Evolutionary conservation across 2,888 invertebrate genomes (phyloP).

Genomic region (Tipula vernalis): DNA sequence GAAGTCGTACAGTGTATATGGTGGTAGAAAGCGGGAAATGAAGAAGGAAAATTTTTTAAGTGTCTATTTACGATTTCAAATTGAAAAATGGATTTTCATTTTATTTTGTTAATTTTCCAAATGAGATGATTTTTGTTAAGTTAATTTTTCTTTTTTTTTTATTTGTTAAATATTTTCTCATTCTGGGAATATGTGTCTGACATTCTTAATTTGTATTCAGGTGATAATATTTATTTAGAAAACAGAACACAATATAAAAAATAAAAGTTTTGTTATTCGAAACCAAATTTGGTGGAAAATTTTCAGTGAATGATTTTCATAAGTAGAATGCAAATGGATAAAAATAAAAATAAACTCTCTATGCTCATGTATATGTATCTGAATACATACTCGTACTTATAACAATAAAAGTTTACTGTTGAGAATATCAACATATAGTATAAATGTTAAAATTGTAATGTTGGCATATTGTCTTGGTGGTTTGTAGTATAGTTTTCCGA

Average conservation of each 20-base stretch:
- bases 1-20: neutral
- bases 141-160: neutral
- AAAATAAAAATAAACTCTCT: neutral
- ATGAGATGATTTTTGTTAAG: neutral
- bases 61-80: slow-evolving; percentile 4
- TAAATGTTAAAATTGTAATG: neutral
- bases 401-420: neutral
- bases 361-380: neutral
- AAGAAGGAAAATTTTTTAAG: neutral
- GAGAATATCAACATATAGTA: neutral
- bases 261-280: neutral
- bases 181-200: neutral
- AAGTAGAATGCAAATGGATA: neutral
- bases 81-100: slow-evolving; percentile 4
- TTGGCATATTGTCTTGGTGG: neutral
- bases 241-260: neutral
- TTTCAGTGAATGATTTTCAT: neutral
- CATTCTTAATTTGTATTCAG: neutral
- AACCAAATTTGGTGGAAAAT: neutral
- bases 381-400: neutral
- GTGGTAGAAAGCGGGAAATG: neutral
- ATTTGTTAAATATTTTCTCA: neutral
- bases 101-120: neutral
- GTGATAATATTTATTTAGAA: neutral
- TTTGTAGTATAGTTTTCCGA: no score